These are phyloP conservation scores for Pseudomyrmex concolor DNA, from an alignment of 1,140 invertebrate species.

Conservation along the genomic window DNA sequence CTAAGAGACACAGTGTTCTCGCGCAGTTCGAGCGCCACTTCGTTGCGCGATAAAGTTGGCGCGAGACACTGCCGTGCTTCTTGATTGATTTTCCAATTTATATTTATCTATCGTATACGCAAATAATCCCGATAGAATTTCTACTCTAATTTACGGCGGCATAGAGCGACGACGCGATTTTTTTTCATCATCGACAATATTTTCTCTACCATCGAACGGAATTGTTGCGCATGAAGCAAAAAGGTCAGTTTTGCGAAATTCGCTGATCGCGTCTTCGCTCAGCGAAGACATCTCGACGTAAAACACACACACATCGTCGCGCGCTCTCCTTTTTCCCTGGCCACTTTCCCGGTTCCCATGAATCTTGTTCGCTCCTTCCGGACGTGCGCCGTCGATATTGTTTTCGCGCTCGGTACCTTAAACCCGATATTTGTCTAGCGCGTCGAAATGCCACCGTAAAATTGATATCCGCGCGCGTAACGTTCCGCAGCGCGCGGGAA, in stretches of 20 bases:
- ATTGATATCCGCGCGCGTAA: conserved; percentile 59
- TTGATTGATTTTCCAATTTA: too few species aligned
- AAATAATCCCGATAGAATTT: background rate
- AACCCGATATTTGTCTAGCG: conserved; percentile 68
- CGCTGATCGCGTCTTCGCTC: conserved; percentile 3
- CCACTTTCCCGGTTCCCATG: conserved; percentile 23
- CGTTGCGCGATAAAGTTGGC: too few species aligned
- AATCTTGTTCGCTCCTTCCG: conserved; percentile 43
- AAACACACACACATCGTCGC: background rate
- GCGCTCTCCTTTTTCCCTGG: background rate
- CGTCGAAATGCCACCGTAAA: conserved; percentile 52
- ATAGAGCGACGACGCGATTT: too few species aligned
- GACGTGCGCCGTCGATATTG: conserved; percentile 38
- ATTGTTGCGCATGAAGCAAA: background rate
- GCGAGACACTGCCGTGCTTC: too few species aligned
- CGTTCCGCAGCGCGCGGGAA: background rate
- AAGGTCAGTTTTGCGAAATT: conserved; percentile 7
- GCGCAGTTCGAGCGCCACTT: too few species aligned
- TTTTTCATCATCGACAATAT: background rate
- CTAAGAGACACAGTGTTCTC: too few species aligned
- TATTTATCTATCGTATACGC: too few species aligned
- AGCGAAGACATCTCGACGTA: background rate
- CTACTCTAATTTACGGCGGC: background rate
- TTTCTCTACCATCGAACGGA: too few species aligned
- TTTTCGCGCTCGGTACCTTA: conserved; percentile 37